Evolutionary conservation across 2,797 vertebrate genomes (phyloP), one percentile per base, ranked within the genome.

Genomic region (Nyctalus aviator): DNA sequence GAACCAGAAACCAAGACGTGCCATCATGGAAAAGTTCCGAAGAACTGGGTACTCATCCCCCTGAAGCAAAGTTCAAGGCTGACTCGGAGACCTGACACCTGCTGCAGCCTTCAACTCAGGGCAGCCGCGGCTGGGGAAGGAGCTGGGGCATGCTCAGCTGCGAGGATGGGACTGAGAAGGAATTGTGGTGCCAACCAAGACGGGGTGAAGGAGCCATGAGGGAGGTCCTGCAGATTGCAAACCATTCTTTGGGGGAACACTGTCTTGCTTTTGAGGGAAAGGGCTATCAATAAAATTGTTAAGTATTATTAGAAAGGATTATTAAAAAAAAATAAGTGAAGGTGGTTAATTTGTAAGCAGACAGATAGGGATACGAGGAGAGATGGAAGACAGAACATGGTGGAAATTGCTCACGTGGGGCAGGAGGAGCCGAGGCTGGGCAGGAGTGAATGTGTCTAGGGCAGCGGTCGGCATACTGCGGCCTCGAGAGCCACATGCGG

Each of bases 1-100:
- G 35, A 48, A 88, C 20, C 77, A 92, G 95, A 91, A 87, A 92
- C 27, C 20, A 25, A 73, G 69, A 90, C 64, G 37, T 48, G 4
- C 32, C 68, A 32, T 44, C 57, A 64, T 32, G 62, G 90, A 82
- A 79, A 59, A 5, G 71, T 76, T 64, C 59, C 13, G 37, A 78
- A 88, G 82, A 93, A 85, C 27, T 55, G 44, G 48, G 44, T 23
- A 55, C 81, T 77, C 32, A 86, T 68, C 8, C n/a, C 76, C 59
- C 7, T 25, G 30, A 88, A 90, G 57, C 21, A 27, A n/a, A 66
- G 35, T 14, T 92, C 20, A 78, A 41, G 41, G 17, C 7, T 50
- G 55, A 46, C 62, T 91, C 68, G 59, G 71, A 71, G 78, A 48
- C 37, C 53, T 35, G 48, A 32, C 55, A 69, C 76, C 50, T 35